phyloP scores from a whole-genome alignment of 2,888 invertebrate genomes.

The Ophion obscuratus region DNA sequence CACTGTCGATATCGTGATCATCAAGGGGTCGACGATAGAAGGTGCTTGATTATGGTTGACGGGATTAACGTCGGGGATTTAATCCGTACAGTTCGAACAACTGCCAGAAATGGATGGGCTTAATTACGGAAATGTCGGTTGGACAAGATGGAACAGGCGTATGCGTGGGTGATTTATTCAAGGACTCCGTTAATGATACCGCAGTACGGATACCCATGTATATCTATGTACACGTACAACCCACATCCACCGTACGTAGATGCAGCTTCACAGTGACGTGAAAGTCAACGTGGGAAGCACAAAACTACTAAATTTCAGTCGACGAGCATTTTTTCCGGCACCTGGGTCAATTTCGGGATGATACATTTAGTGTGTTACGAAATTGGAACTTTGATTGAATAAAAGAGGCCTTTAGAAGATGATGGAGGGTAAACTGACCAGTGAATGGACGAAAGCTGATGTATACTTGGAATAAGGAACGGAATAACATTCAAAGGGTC shows the following conservation, averaged over 20 bases:
- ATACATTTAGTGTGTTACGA: too few species aligned
- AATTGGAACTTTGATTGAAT: too few species aligned
- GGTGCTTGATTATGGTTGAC: slow-evolving; percentile 39
- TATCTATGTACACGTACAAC: neutral
- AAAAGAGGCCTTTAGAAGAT: too few species aligned
- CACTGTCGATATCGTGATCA: slow-evolving; percentile 35
- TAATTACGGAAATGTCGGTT: slow-evolving; percentile 46
- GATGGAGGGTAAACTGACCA: too few species aligned
- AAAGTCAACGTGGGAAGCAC: neutral
- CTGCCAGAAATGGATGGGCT: slow-evolving; percentile 27
- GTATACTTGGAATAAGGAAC: too few species aligned
- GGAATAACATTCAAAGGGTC: too few species aligned
- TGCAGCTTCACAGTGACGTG: neutral
- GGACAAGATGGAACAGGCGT: slow-evolving; percentile 28
- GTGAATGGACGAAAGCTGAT: too few species aligned
- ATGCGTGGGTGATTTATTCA: slow-evolving; percentile 29
- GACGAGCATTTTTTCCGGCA: neutral
- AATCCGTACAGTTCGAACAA: slow-evolving; percentile 13
- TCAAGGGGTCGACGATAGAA: slow-evolving; percentile 14
- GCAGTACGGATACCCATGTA: slow-evolving; percentile 1
- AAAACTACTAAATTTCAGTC: neutral
- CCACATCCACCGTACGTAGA: too few species aligned
- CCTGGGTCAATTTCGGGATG: too few species aligned
- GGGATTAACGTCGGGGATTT: slow-evolving; percentile 31
- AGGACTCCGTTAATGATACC: slow-evolving; percentile 34